These are phyloP conservation scores for Cyprinodon tularosa DNA, from an alignment of 2,113 vertebrate species.

Conservation along the genomic window DNA sequence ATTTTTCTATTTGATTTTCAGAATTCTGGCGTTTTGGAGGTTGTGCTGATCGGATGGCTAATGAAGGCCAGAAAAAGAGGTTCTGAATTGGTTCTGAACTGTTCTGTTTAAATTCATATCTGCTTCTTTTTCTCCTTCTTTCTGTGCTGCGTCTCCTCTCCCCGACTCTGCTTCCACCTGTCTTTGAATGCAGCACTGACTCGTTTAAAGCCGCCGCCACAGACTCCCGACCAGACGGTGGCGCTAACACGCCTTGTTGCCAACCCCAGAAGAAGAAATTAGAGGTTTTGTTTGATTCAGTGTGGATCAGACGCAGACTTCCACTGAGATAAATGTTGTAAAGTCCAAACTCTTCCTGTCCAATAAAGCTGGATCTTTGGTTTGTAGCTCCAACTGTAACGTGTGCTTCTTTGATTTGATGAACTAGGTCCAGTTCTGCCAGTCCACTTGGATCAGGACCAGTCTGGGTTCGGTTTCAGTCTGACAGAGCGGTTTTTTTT, in stretches of 20 bases:
- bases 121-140: conserved; percentile 25
- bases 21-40: background rate
- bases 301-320: conserved; percentile 46
- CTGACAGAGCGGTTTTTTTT: background rate
- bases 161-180: conserved; percentile 36
- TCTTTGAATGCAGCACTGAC: conserved; percentile 61
- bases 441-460: conserved; percentile 24
- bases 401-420: conserved; percentile 13
- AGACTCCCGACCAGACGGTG: conserved; percentile 47
- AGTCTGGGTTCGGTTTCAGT: conserved; percentile 24
- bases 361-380: conserved; percentile 33
- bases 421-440: background rate
- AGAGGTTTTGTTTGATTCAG: conserved; percentile 35
- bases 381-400: conserved; percentile 21
- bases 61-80: background rate
- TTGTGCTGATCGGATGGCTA: background rate
- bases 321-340: conserved; percentile 25
- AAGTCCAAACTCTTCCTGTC: conserved; percentile 37
- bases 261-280: conserved; percentile 45
- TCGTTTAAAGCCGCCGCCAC: conserved; percentile 41
- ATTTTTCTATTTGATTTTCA: no score
- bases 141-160: conserved; percentile 27
- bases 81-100: background rate
- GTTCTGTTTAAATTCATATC: conserved; percentile 19
- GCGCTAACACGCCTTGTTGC: conserved; percentile 25